Percentiles rank a stretch among this genome's conserved stretches.
phyloP scores from a whole-genome alignment of 37 sponge, comb jelly and placozoan genomes.

The Trichoplax adhaerens region DNA sequence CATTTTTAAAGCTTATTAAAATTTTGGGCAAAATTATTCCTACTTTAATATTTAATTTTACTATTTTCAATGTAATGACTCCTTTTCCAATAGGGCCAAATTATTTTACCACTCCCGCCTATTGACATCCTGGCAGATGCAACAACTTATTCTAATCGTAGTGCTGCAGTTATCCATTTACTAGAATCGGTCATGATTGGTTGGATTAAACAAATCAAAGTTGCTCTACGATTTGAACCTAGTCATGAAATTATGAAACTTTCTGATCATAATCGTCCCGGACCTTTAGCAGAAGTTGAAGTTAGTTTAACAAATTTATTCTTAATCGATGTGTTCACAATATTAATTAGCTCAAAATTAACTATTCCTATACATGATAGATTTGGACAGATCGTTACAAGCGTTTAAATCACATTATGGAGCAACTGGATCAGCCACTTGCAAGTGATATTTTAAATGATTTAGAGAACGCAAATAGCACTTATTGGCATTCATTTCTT shows the following conservation, averaged over 20 bases:
- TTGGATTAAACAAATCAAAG: conserved; percentile 88
- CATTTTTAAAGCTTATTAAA: not conserved
- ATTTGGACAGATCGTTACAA: conserved; percentile 41
- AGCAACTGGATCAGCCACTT: conserved; percentile 41
- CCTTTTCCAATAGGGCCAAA: conserved; percentile 19
- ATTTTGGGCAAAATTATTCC: not conserved
- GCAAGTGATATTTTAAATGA: conserved; percentile 45
- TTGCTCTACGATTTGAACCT: conserved; percentile 48
- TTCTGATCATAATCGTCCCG: conserved; percentile 25
- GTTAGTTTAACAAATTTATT: conserved; percentile 11
- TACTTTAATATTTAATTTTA: not conserved
- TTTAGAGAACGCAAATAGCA: conserved; percentile 41
- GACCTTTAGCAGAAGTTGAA: conserved; percentile 58
- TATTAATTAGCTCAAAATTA: not conserved
- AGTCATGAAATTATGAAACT: conserved; percentile 8
- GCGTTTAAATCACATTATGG: conserved; percentile 29
- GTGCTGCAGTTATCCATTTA: conserved; percentile 36
- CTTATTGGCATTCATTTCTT: conserved; percentile 48
- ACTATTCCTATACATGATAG: conserved; percentile 11
- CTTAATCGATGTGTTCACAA: not conserved
- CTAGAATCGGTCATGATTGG: conserved; percentile 66
- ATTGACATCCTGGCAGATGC: conserved; percentile 45
- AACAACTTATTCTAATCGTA: conserved; percentile 11
- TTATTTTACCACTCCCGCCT: conserved; percentile 75
- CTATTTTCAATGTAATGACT: not conserved